These are phyloP conservation scores for Spodoptera frugiperda DNA, from an alignment of 1,140 invertebrate species.

Conservation along the genomic window DNA sequence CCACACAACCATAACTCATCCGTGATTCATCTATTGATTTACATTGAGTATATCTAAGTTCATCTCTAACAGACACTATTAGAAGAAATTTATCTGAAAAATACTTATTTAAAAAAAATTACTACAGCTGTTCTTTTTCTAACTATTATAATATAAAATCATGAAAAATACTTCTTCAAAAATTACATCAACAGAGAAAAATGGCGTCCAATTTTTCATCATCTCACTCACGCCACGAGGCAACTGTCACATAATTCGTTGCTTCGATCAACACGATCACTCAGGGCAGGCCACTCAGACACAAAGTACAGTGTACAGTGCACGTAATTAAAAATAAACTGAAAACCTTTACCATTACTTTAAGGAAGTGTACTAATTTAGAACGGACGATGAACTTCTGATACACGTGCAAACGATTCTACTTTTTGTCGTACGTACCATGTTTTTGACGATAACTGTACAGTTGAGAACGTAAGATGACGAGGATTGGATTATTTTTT, in stretches of 20 bases:
- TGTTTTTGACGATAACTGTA: slow-evolving; percentile 30
- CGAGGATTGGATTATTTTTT: too few species aligned
- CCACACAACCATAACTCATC: too few species aligned
- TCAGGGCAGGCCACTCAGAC: slow-evolving; percentile 27
- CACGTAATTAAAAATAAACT: slow-evolving; percentile 72
- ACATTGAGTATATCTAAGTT: too few species aligned
- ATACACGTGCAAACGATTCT: slow-evolving; percentile 61
- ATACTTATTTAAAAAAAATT: too few species aligned
- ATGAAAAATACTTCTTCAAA: too few species aligned
- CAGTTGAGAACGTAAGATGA: too few species aligned
- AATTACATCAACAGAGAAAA: background rate
- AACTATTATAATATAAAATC: too few species aligned
- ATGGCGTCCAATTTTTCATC: background rate
- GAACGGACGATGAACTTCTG: slow-evolving; percentile 66
- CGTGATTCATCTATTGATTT: too few species aligned
- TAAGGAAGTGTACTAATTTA: slow-evolving; percentile 68
- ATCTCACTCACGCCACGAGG: background rate
- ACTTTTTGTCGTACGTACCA: slow-evolving; percentile 46
- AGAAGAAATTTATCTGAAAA: too few species aligned
- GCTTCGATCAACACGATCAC: slow-evolving; percentile 35
- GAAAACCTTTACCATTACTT: slow-evolving; percentile 64
- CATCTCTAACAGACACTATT: too few species aligned
- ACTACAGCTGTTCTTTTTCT: too few species aligned
- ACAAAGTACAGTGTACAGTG: slow-evolving; percentile 53
- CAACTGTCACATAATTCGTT: slow-evolving; percentile 28